Base-by-base conservation (phyloP, 2,113 vertebrate species). In the Anseranas semipalmata region DNA sequence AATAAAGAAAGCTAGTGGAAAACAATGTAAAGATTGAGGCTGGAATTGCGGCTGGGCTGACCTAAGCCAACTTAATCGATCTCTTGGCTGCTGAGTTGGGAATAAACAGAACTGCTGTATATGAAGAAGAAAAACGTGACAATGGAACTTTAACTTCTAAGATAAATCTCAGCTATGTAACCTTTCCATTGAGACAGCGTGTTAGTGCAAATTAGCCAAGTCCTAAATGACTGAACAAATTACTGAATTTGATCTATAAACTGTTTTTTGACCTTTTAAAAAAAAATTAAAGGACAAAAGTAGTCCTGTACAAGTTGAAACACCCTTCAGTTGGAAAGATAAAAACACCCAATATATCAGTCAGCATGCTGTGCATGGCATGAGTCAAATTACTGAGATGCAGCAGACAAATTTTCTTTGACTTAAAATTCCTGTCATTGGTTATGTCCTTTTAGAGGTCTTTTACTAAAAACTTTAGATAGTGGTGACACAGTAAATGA, bases 1-100 rank as follows among this genome's bases (percentile, higher is more conserved):
- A 92, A 88, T 90, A 78, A 88, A 77, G 20, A 24, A 90, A 65
- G 41, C 18, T 92, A 89, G 75, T 93, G 86, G 86, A 93, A 94
- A 96, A 78, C 80, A 93, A 41, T 76, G 70, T 58, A 79, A 87
- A 50, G 35, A 70, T 62, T 89, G 70, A 85, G 52, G 71, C 39
- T 87, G 70, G 71, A 79, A 89, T 58, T 91, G 43, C 67, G 55
- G 20, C 56, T 68, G 48, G 77, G 21, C 62, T 86, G 87, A 63
- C 79, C 72, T 88, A 58, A 87, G 27, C 12, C 56, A 68, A 21
- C 17, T 28, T 87, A 73, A 89, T 94, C 53, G 1, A 91, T 95
- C 87, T 2, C 27, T 66, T 91, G 46, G 20, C 56, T 94, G 92
- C 53, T 93, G 83, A 96, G 45, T 37, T 89, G 43, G 76, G 85